A percentile compares a stretch with the other conserved stretches of the same genome.
These are phyloP conservation scores for Myotis myotis DNA, from an alignment of 2,797 vertebrate genomes.

Conservation along the genomic window DNA sequence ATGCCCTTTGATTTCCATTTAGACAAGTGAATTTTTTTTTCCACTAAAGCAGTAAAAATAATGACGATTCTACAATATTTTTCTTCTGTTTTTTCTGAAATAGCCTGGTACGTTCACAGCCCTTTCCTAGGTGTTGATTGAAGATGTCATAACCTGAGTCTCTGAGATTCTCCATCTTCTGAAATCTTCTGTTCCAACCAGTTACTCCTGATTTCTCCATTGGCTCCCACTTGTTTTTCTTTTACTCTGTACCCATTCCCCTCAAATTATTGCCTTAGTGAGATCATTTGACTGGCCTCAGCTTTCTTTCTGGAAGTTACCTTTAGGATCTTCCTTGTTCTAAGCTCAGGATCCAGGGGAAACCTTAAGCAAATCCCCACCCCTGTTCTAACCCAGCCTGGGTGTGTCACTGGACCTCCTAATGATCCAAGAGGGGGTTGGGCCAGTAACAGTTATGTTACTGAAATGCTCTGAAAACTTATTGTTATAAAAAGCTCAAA, in stretches of 20 bases:
- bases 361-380: background rate
- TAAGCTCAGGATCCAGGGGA: background rate
- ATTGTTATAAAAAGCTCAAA: conserved; percentile 33
- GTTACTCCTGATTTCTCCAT: background rate
- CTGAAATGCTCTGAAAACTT: background rate
- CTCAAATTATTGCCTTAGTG: background rate
- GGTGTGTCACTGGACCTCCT: background rate
- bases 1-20: conserved; percentile 74
- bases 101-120: background rate
- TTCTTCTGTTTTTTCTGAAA: background rate
- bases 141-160: background rate
- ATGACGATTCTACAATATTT: background rate
- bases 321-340: background rate
- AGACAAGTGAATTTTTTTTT: background rate
- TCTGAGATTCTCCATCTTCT: background rate
- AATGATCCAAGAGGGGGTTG: background rate
- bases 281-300: background rate
- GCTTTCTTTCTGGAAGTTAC: conserved; percentile 16
- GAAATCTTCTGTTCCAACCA: background rate
- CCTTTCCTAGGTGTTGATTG: background rate
- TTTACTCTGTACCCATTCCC: background rate
- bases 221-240: background rate
- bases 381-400: background rate
- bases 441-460: background rate
- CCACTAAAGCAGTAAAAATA: background rate